Evolutionary conservation across 2,797 vertebrate genomes (phyloP), one percentile per base, ranked within the genome.

Genomic region (Limosa lapponica): DNA sequence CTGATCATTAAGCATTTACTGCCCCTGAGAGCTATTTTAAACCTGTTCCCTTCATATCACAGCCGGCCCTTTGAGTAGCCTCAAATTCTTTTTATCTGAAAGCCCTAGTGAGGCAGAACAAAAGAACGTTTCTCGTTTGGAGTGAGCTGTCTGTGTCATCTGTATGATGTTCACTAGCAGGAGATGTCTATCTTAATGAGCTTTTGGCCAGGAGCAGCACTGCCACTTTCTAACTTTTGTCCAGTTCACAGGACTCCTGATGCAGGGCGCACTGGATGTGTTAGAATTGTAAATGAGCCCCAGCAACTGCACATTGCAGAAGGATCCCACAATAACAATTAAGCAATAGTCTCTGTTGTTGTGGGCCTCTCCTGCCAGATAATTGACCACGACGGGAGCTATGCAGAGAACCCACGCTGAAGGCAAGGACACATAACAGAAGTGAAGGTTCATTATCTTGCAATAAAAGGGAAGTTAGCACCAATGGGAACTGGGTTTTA

Each of bases 1-100:
- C 92, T 92, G 83, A 97, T 98, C 96, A 98, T 98, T 98, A 98
- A 97, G 96, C 93, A 87, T 97, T 97, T 97, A 95, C 89, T 90
- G 93, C 95, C 82, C 73, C 62, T 73, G 83, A 91, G 89, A 98
- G 87, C 93, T 97, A 91, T 97, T 97, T 98, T 96, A 97, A 97
- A 96, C 74, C 97, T 97, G 66, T 82, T 97, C 93, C 88, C 96
- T 97, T 88, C 87, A 81, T 96, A 95, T 97, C 95, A 95, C 92
- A 96, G 93, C 96, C 98, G 93, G 91, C 71, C 92, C 83, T 96
- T 97, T 94, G 94, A 97, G 95, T 79, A 93, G 49, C 85, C 91
- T 94, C 65, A 54, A 87, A 96, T 95, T 97, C 86, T 97, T 97
- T 97, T 90, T 95, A 96, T 93, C 94, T 58, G 88, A 92, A 93